phyloP scores from a whole-genome alignment of 2,797 vertebrate genomes.

The Clamator glandarius region DNA sequence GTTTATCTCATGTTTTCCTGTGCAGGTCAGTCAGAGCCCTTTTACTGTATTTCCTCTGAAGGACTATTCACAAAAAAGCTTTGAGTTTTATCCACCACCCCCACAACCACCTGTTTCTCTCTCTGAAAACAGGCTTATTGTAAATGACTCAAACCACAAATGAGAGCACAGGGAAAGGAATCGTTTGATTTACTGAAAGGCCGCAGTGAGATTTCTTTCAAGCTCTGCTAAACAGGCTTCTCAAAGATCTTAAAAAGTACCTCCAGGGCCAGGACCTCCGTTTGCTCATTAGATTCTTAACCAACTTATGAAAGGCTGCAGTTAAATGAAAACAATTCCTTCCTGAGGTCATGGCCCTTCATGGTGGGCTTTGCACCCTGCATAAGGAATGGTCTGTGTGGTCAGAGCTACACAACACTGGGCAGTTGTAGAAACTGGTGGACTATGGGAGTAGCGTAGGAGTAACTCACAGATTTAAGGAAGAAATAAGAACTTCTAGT shows the following conservation, averaged over 20 bases:
- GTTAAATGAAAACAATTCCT: conserved; percentile 63
- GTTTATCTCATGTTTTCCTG: conserved; percentile 6
- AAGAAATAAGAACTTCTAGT: background rate
- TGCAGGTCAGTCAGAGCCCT: background rate
- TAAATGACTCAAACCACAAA: conserved; percentile 66
- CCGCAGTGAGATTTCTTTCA: conserved; percentile 62
- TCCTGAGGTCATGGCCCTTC: background rate
- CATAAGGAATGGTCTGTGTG: background rate
- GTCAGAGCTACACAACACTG: background rate
- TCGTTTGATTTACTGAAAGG: conserved; percentile 59
- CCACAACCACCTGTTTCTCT: conserved; percentile 38
- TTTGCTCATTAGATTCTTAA: conserved; percentile 61
- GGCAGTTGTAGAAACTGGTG: background rate
- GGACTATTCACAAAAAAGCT: background rate
- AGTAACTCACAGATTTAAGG: background rate
- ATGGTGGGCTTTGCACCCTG: background rate
- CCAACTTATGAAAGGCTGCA: conserved; percentile 50
- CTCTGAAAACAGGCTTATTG: conserved; percentile 57
- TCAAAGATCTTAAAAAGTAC: conserved; percentile 43
- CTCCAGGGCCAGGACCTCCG: conserved; percentile 33
- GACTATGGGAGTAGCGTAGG: background rate
- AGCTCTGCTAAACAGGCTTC: conserved; percentile 36
- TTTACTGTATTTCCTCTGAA: background rate
- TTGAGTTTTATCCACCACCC: background rate
- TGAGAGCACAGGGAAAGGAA: conserved; percentile 29